phyloP scores from a whole-genome alignment of 2,113 vertebrate genomes.

The Megaceryle maxima region DNA sequence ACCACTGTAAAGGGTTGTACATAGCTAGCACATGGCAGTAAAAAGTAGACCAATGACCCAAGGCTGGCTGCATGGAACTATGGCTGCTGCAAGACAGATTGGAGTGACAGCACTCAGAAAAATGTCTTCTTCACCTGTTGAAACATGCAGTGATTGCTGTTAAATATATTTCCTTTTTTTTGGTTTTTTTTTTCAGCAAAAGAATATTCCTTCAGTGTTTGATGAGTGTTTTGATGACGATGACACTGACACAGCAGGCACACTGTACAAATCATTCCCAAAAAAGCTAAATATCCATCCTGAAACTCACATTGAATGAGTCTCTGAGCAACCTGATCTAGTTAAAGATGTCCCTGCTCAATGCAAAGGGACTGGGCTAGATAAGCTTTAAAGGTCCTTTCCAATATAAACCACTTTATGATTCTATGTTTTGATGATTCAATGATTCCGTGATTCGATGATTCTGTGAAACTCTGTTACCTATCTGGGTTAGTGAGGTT shows the following conservation, averaged over 20 bases:
- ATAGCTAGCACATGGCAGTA: background rate
- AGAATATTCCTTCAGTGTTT: background rate
- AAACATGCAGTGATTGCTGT: background rate
- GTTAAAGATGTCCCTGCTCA: no score
- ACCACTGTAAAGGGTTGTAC: background rate
- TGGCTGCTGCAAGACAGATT: background rate
- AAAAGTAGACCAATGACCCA: background rate
- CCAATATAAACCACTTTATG: no score
- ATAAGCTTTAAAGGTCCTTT: no score
- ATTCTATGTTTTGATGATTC: no score
- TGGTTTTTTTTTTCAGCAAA: background rate
- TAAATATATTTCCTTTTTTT: background rate
- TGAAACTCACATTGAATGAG: no score
- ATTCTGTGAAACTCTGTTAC: background rate
- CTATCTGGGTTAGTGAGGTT: background rate
- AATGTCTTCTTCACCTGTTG: background rate
- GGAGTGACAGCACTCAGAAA: background rate
- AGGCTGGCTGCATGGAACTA: background rate
- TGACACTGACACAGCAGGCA: background rate
- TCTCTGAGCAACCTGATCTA: no score
- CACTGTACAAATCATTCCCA: background rate
- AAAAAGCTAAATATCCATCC: background rate
- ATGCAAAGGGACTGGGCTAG: no score
- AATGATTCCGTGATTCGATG: no score
- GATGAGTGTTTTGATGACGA: background rate